Base-by-base conservation (phyloP, 2,797 vertebrate species). In the Fistularia commersonii region DNA sequence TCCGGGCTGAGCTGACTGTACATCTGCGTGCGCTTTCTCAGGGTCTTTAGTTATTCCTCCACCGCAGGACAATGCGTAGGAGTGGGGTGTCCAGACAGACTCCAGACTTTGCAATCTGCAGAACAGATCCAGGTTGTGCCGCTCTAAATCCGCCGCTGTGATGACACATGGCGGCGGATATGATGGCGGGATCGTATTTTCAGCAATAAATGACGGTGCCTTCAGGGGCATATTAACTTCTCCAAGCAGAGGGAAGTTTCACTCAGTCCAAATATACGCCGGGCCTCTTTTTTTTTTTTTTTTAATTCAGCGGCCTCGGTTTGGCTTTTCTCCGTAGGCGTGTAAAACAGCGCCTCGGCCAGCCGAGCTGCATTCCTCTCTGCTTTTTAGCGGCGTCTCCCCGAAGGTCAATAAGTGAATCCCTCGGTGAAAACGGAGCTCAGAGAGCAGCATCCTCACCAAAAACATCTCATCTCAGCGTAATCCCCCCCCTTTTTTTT, bases 251-350 rank as follows among this genome's bases (percentile, higher is more conserved):
- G 31, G 39, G 11, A 69, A 42, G 34, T 38, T 51, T 73, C 67
- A 51, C 60, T 81, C 66, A 62, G 72, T 72, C 69, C 72, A 84
- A 81, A 79, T 74, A 75, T 64, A 71, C 8, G 32, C 48, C 39
- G 34, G 65, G 61, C 61, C 66, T 72, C 72, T 67, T 57, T 77
- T 76, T 74, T n/a, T n/a, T n/a, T n/a, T n/a, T n/a, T n/a, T n/a
- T n/a, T n/a, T n/a, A 53, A 82, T 77, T 75, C 64, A 23, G 63
- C 44, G 65, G 57, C 67, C 54, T 74, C 61, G 70, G 71, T 76
- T 72, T 84, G 32, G 71, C 55, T 53, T 45, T 65, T 52, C 53
- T 50, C 54, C 11, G 60, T 36, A 32, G 5, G 58, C 53, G 39
- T 66, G 60, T 58, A 64, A 64, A 49, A 42, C 14, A 32, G 35